Conservation (phyloP, 2,113 vertebrate genomes). For the Spea bombifrons region DNA sequence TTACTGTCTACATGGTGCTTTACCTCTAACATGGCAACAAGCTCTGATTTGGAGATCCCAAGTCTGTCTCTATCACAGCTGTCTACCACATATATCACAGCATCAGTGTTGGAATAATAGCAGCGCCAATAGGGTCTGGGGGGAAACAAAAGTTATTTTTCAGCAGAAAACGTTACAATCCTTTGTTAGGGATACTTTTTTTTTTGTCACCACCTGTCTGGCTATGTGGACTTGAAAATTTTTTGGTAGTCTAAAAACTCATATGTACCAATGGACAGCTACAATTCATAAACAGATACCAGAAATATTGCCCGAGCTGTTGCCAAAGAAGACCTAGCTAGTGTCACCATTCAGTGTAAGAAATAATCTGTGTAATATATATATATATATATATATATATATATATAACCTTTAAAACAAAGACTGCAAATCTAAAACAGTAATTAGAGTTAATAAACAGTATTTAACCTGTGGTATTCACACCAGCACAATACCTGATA, state of each 20-base stretch:
- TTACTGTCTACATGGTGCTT: not conserved
- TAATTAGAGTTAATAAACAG: too few species aligned
- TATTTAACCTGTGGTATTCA: not conserved
- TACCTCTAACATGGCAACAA: conserved; percentile 98
- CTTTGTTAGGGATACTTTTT: too few species aligned
- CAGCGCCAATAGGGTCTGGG: conserved; percentile 94
- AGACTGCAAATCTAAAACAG: too few species aligned
- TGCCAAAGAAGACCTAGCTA: too few species aligned
- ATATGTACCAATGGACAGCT: too few species aligned
- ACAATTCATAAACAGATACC: too few species aligned
- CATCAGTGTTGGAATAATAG: conserved; percentile 98
- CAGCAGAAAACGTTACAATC: too few species aligned
- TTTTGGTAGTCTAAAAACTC: not conserved
- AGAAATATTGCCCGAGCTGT: too few species aligned
- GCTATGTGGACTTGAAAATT: too few species aligned
- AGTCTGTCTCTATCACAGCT: conserved; percentile 96
- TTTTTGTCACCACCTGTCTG: too few species aligned
- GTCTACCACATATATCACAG: conserved; percentile 97
- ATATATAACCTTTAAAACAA: not conserved
- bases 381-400: not conserved
- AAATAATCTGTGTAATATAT: too few species aligned
- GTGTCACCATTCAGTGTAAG: too few species aligned
- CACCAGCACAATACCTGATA: conserved; percentile 77
- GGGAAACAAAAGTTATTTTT: conserved; percentile 24
- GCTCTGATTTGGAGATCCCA: conserved; percentile 95